Conservation (phyloP, 2,888 invertebrate species). For the Arrhopalites spinosus region DNA sequence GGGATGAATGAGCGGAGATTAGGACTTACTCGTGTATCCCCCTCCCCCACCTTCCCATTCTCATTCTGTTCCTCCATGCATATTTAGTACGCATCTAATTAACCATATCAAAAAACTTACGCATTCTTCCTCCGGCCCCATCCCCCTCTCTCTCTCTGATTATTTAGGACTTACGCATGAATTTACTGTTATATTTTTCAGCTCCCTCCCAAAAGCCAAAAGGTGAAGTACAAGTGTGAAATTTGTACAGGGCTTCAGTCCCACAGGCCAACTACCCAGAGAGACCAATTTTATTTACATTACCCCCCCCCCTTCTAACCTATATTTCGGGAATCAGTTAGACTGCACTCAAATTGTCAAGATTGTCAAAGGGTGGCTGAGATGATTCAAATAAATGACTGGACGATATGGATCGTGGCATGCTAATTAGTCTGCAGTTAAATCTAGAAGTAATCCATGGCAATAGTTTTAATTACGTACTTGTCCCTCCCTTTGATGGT, state of each 20-base stretch:
- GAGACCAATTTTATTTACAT: too few relatives aligned
- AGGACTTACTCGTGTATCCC: slow-evolving; percentile 17
- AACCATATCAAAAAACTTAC: slow-evolving; percentile 10
- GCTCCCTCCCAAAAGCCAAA: not conserved
- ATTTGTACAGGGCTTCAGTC: not conserved
- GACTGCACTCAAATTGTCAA: too few relatives aligned
- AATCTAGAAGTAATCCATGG: too few relatives aligned
- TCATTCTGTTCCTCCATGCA: not conserved
- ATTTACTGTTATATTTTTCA: slow-evolving; percentile 27
- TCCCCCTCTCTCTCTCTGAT: slow-evolving; percentile 6
- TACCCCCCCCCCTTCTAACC: too few relatives aligned
- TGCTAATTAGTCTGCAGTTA: too few relatives aligned
- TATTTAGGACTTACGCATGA: slow-evolving; percentile 5
- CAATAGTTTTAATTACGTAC: too few relatives aligned
- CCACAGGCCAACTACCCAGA: too few relatives aligned
- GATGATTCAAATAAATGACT: too few relatives aligned
- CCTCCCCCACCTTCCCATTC: not conserved
- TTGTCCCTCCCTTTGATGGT: too few relatives aligned
- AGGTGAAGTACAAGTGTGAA: slow-evolving; percentile 5
- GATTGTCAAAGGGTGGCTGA: too few relatives aligned
- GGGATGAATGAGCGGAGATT: slow-evolving; percentile 18
- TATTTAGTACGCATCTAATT: slow-evolving; percentile 19
- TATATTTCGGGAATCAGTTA: too few relatives aligned
- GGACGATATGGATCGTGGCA: too few relatives aligned
- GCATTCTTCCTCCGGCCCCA: slow-evolving; percentile 7